Percentiles rank a stretch among this genome's conserved stretches.
Conservation (phyloP, 2,888 invertebrate genomes). For the Hydroisotoma schaefferi region DNA sequence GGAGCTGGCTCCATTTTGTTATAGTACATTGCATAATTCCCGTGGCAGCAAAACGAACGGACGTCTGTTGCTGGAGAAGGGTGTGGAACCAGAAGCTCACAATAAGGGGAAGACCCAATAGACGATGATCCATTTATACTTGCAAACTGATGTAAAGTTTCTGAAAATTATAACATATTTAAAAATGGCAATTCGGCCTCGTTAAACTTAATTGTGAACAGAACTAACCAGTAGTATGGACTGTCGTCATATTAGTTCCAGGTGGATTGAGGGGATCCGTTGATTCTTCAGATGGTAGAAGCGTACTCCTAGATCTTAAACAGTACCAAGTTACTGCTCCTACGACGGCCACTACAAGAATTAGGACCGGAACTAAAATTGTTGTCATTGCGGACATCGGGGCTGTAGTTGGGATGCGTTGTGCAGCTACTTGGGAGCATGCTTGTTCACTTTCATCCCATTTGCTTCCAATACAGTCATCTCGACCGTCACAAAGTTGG, state of each 20-base stretch:
- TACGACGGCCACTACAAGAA: constrained; percentile 23
- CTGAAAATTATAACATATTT: constrained; percentile 2
- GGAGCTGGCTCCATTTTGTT: constrained; percentile 58
- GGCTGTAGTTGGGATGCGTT: neutral
- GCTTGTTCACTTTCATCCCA: constrained; percentile 36
- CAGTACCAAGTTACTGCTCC: constrained; percentile 29
- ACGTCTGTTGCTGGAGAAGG: constrained; percentile 45
- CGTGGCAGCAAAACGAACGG: constrained; percentile 39
- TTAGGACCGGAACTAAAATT: constrained; percentile 27
- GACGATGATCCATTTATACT: constrained; percentile 37
- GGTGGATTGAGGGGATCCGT: constrained; percentile 37
- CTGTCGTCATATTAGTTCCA: constrained; percentile 36
- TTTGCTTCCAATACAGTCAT: constrained; percentile 28
- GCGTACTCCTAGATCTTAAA: constrained; percentile 14
- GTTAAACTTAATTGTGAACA: neutral
- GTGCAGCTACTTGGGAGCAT: constrained; percentile 5
- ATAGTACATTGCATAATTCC: constrained; percentile 34
- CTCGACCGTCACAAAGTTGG: constrained; percentile 33
- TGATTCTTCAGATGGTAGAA: constrained; percentile 26
- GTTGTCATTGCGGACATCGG: constrained; percentile 25
- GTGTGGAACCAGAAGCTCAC: constrained; percentile 46
- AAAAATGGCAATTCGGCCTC: neutral
- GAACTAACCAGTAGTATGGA: constrained; percentile 29
- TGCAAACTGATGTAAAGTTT: constrained; percentile 33
- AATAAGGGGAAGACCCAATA: constrained; percentile 42